Conservation (phyloP, 2,888 invertebrate genomes). For the Vannuccia rotundouncinata region DNA sequence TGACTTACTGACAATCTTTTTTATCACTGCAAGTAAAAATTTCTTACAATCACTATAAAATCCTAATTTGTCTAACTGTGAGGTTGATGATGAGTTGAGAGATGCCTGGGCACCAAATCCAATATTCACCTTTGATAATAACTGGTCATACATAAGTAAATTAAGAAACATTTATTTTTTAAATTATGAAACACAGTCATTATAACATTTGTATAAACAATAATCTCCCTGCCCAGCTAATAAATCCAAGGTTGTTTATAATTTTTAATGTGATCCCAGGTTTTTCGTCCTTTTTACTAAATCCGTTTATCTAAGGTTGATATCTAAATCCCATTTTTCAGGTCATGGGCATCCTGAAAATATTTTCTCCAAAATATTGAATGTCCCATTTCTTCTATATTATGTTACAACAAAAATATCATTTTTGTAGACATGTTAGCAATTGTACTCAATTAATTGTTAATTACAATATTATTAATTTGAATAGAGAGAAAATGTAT, state of each 20-base stretch:
- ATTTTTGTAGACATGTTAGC: no score
- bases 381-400: no score
- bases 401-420: no score
- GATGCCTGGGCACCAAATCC: background rate
- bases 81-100: background rate
- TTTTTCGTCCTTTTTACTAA: background rate
- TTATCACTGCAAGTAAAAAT: background rate
- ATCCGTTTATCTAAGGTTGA: background rate
- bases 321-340: background rate
- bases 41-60: background rate
- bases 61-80: background rate
- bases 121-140: background rate
- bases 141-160: no score
- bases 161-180: no score
- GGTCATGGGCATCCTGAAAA: conserved; percentile 1
- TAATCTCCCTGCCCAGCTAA: background rate
- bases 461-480: no score
- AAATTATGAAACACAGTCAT: no score
- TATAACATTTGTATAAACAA: background rate
- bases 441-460: no score
- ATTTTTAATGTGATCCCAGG: conserved; percentile 6
- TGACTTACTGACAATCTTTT: background rate
- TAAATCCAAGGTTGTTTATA: background rate
- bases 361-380: background rate
- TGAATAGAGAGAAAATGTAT: no score